These are phyloP conservation scores for Rhorus exstirpatorius DNA, from an alignment of 2,888 invertebrate genomes.

Conservation along the genomic window DNA sequence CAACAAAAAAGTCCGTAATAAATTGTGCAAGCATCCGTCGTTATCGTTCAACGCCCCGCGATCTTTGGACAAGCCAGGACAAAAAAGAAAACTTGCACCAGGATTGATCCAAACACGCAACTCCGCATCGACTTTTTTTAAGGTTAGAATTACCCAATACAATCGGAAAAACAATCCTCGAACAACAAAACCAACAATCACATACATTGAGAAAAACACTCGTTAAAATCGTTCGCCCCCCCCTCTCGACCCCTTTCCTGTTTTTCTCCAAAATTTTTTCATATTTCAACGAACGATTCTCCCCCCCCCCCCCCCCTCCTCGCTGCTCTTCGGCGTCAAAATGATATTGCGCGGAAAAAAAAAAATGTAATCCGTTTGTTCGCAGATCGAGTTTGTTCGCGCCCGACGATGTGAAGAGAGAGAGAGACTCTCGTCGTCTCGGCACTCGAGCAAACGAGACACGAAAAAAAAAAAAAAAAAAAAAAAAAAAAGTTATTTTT, in stretches of 20 bases:
- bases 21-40: not conserved
- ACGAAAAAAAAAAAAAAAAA: too few species aligned
- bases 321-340: too few species aligned
- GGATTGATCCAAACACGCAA: not conserved
- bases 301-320: too few species aligned
- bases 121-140: too few species aligned
- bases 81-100: not conserved
- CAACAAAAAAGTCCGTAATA: not conserved
- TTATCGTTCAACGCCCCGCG: not conserved
- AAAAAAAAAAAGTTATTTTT: not conserved
- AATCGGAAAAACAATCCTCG: too few species aligned
- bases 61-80: not conserved
- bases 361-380: slow-evolving; percentile 3
- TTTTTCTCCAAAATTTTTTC: too few species aligned
- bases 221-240: too few species aligned
- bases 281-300: too few species aligned
- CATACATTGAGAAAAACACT: too few species aligned
- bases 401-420: not conserved
- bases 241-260: too few species aligned
- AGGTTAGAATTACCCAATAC: too few species aligned
- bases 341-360: not conserved
- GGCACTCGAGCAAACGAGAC: not conserved
- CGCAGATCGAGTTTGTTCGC: not conserved
- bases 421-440: not conserved
- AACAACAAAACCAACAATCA: too few species aligned